Conservation (phyloP, 1,140 invertebrate species). For the Globodera rostochiensis region DNA sequence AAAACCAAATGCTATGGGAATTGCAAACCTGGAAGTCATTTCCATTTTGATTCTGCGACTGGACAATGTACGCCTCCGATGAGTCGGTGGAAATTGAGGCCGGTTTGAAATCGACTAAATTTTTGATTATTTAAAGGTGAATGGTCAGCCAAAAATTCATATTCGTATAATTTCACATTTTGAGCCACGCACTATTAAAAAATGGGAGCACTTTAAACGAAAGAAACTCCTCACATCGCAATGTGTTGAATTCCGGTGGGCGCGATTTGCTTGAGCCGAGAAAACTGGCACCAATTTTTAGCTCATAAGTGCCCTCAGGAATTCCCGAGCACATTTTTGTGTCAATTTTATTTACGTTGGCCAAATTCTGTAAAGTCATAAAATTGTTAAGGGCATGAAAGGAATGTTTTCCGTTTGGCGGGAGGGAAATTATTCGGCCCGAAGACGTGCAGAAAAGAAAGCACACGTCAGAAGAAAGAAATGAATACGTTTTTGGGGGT, state of each 20-base stretch:
- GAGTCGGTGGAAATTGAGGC: slow-evolving; percentile 19
- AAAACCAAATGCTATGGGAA: no score
- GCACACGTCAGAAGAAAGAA: no score
- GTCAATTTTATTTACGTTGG: no score
- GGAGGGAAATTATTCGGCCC: no score
- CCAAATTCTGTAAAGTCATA: no score
- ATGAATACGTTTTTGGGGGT: no score
- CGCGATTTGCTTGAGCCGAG: slow-evolving; percentile 11
- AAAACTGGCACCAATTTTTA: slow-evolving; percentile 28
- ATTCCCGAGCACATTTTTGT: slow-evolving; percentile 17
- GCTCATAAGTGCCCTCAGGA: slow-evolving; percentile 28
- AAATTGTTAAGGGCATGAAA: no score
- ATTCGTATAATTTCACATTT: background rate
- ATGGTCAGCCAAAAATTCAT: background rate
- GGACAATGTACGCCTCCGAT: slow-evolving; percentile 21
- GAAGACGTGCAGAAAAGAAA: no score
- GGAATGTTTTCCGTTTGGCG: no score
- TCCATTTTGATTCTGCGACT: background rate
- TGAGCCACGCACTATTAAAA: background rate
- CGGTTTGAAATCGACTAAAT: slow-evolving; percentile 27
- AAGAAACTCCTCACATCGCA: slow-evolving; percentile 13
- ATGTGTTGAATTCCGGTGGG: slow-evolving; percentile 25
- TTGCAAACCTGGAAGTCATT: slow-evolving; percentile 17
- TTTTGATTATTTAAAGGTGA: background rate
- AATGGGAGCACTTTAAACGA: background rate